Evolutionary conservation across 2,888 invertebrate species (phyloP).

Genomic region (Biston betularia): DNA sequence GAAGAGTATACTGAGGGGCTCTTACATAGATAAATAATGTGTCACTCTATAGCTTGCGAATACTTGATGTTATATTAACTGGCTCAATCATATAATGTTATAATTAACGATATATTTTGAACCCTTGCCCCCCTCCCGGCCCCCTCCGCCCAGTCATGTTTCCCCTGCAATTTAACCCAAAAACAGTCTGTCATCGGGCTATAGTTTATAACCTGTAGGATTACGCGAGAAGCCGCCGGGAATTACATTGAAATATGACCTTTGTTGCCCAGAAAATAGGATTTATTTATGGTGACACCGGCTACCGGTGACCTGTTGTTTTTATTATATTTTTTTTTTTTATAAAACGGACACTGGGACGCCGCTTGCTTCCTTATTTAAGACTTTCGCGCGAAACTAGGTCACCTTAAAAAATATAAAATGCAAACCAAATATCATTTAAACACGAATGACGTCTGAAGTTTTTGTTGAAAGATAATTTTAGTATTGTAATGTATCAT

Average conservation of each 20-base stretch:
- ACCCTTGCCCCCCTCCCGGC: conserved; percentile 8
- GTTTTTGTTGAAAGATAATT: too few species aligned
- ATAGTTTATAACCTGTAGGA: conserved; percentile 43
- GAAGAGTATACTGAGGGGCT: too few species aligned
- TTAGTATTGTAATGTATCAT: too few species aligned
- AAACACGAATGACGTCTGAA: too few species aligned
- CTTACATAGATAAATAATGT: too few species aligned
- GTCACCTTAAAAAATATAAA: conserved; percentile 11
- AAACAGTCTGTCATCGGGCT: conserved; percentile 28
- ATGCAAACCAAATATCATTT: conserved; percentile 5
- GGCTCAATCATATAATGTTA: not conserved
- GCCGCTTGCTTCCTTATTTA: conserved; percentile 39
- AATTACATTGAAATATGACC: conserved; percentile 62
- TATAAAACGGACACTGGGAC: conserved; percentile 32
- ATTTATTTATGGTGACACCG: conserved; percentile 60
- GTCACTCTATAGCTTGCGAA: too few species aligned
- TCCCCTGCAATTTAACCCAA: conserved; percentile 31
- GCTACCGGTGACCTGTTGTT: conserved; percentile 42
- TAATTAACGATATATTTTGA: conserved; percentile 21
- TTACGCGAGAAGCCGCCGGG: conserved; percentile 35
- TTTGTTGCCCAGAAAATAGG: conserved; percentile 60
- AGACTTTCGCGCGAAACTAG: conserved; percentile 12
- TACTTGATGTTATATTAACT: too few species aligned
- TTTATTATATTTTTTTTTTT: conserved; percentile 42
- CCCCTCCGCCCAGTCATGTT: conserved; percentile 17